Base-by-base conservation (phyloP, 2,888 invertebrate species). In the Girardia tigrina region DNA sequence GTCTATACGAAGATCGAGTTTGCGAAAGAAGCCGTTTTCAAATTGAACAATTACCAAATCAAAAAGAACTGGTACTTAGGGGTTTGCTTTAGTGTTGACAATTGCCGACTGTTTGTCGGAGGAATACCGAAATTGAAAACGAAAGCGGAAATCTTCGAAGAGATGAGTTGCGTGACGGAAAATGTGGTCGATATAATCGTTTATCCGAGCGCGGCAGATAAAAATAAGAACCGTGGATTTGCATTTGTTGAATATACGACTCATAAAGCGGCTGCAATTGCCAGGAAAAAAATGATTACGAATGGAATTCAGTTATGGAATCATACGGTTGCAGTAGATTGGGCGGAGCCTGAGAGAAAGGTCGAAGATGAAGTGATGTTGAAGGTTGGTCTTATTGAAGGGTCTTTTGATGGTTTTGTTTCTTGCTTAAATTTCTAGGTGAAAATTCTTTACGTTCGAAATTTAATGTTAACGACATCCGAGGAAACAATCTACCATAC, bases 1-100 rank as follows among this genome's bases (percentile, higher is more conserved):
- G 87, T 88, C 0, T 86, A 84, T 26, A 85, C 87, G 0, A 85
- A 72, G 12, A 80, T 83, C 0, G 81, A 83, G 0, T 87, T 88
- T 6, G 90, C 90, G 0, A 84, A 85, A 29, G 82, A 80, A 12
- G 90, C 90, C 0, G 87, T 90, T 14, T 80, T 82, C 27, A 81
- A 85, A 29, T 83, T 90, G 26, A 87, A 90, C 82, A 88, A 88
- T 26, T 88, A 84, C 80, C 88, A 89, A 82, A 88, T 92, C 23
- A 83, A 89, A 42, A 87, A 87, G 0, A 88, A 88, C 4, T 85
- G 88, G 56, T 85, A 84, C 72, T 88, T 92, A 26, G 90, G 90
- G 0, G 91, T 91, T 0, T 89, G 89, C 0, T 89, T 88, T 79
- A 90, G 90, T 0, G 88, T 90, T 0, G 91, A 92, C 82, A 92